These are phyloP conservation scores for Pseudococcus longispinus DNA, from an alignment of 2,888 invertebrate species.

Conservation along the genomic window DNA sequence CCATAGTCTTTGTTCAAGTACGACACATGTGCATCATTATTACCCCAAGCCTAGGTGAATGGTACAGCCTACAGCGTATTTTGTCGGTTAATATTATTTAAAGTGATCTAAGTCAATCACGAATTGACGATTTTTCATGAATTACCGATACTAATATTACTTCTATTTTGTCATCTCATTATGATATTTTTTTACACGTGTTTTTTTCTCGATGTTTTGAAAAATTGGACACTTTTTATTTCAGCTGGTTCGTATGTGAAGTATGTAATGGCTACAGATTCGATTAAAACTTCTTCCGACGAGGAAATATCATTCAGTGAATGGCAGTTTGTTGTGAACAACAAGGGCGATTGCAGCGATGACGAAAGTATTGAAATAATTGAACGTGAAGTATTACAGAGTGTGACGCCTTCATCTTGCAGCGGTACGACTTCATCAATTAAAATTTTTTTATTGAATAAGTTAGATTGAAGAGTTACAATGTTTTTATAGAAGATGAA, in stretches of 20 bases:
- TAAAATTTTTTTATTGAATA: background rate
- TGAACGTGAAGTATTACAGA: constrained; percentile 37
- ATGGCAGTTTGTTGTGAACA: constrained; percentile 36
- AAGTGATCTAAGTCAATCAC: too few relatives aligned
- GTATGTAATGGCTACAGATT: background rate
- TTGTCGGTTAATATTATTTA: too few relatives aligned
- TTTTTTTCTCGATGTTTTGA: background rate
- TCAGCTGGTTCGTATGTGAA: background rate
- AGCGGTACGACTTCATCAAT: background rate
- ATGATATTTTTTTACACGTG: background rate
- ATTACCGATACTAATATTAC: background rate
- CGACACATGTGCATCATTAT: background rate
- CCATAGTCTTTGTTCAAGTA: background rate
- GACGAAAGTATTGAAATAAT: constrained; percentile 49
- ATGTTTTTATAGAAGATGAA: background rate
- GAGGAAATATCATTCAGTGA: constrained; percentile 8
- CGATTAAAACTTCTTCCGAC: background rate
- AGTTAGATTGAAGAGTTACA: too few relatives aligned
- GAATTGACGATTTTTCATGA: too few relatives aligned
- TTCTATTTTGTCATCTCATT: background rate
- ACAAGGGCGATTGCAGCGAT: constrained; percentile 4
- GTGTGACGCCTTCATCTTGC: background rate
- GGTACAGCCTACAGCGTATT: too few relatives aligned
- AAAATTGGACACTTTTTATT: background rate
- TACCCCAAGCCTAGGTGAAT: too few relatives aligned